Conservation (phyloP, 1,140 invertebrate genomes). For the Hyles euphorbiae region DNA sequence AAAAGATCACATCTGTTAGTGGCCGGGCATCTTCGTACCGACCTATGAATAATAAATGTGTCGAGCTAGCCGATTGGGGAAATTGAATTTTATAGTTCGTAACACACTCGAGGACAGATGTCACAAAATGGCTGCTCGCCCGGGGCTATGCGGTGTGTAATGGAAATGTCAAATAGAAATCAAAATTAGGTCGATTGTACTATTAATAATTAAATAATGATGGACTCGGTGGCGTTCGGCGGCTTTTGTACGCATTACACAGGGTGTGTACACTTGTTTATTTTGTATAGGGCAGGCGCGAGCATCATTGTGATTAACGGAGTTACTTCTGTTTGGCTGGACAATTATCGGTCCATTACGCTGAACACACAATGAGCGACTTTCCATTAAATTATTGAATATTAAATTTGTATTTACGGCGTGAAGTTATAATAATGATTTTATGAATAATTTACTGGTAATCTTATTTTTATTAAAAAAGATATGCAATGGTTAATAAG, state of each 20-base stretch:
- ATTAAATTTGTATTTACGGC: no score
- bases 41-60: constrained; percentile 75
- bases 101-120: constrained; percentile 73
- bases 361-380: constrained; percentile 47
- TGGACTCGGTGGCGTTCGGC: constrained; percentile 26
- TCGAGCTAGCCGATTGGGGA: constrained; percentile 70
- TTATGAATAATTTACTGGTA: no score
- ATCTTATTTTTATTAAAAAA: no score
- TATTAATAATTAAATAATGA: constrained; percentile 74
- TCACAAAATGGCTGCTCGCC: constrained; percentile 67
- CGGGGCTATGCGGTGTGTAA: constrained; percentile 53
- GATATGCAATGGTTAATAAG: no score
- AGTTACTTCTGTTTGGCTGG: constrained; percentile 71
- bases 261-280: constrained; percentile 24
- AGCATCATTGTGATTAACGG: constrained; percentile 67
- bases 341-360: constrained; percentile 72
- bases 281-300: constrained; percentile 48
- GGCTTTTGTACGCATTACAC: constrained; percentile 35
- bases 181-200: constrained; percentile 73
- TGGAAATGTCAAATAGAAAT: constrained; percentile 74
- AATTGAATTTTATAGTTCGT: constrained; percentile 75
- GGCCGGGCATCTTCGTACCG: constrained; percentile 63
- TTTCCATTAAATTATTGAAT: constrained; percentile 59
- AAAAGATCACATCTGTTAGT: constrained; percentile 73
- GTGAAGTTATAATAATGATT: no score